Base-by-base conservation (phyloP, 2,797 vertebrate species). In the Sylvilagus floridanus region DNA sequence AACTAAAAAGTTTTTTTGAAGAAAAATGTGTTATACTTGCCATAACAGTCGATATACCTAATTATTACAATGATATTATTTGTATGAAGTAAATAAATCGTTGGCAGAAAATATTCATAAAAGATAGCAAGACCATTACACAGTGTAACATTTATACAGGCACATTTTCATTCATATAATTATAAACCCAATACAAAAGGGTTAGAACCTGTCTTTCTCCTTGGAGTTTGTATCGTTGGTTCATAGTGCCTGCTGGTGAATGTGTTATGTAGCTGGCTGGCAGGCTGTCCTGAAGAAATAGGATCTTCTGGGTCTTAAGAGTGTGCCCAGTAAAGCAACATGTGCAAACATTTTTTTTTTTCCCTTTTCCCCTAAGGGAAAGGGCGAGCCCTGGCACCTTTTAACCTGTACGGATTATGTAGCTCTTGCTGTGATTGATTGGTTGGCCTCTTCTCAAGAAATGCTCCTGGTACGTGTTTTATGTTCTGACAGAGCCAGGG, bases 361-460 rank as follows among this genome's bases (percentile, higher is more conserved):
- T 52, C 26, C 72, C 52, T 71, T 69, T 57, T 50, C 28, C 79
- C 88, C 84, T 86, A 52, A 65, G 81, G 86, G 76, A 84, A 94
- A 89, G 86, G 94, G 86, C 32, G 14, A 76, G 90, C 13, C 77
- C 79, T 93, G 96, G 95, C 94, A 96, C 90, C 93, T 92, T 93
- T 96, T 89, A 84, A 96, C 90, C 88, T 93, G 92, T 91, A 73
- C 92, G 83, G 90, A 94, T 96, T 96, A 42, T 93, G 60, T 84
- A 63, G 95, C 89, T 90, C 73, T 96, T 32, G 16, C 88, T 90
- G 11, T 95, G 96, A 96, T 76, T 96, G 94, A 96, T 91, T 95
- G 81, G 52, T 84, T 97, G 96, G 93, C 95, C 78, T 62, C 81
- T 69, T 77, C 76, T 93, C 94, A 89, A 93, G 97, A 96, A 96